phyloP scores from a whole-genome alignment of 2,113 vertebrate species.

The Podarcis cretensis region DNA sequence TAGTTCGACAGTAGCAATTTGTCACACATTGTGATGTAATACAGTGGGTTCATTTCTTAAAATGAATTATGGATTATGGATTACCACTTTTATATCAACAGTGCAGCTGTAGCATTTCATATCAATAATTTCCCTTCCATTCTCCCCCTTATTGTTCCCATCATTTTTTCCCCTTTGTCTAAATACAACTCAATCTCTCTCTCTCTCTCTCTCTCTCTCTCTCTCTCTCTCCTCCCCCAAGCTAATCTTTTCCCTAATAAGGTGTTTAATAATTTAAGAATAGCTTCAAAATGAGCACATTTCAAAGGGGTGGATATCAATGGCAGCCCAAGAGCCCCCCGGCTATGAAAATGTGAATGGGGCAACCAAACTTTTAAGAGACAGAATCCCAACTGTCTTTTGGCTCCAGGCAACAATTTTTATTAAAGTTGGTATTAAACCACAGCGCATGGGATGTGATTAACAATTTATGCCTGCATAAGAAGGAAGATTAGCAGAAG shows the following conservation, averaged over 20 bases:
- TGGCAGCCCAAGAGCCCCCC: slow-evolving; percentile 61
- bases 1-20: slow-evolving; percentile 63
- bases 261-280: slow-evolving; percentile 75
- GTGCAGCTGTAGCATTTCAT: slow-evolving; percentile 63
- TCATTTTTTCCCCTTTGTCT: slow-evolving; percentile 60
- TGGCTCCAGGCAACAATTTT: slow-evolving; percentile 75
- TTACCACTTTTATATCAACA: slow-evolving; percentile 73
- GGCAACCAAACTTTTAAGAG: slow-evolving; percentile 71
- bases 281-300: slow-evolving; percentile 73
- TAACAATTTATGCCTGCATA: slow-evolving; percentile 79
- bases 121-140: slow-evolving; percentile 71
- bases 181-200: slow-evolving; percentile 53
- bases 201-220: slow-evolving; percentile 24
- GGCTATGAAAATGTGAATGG: slow-evolving; percentile 65
- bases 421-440: slow-evolving; percentile 83
- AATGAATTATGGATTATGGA: slow-evolving; percentile 72
- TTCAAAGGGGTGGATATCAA: slow-evolving; percentile 72
- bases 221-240: slow-evolving; percentile 52
- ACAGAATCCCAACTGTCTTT: slow-evolving; percentile 72
- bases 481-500: slow-evolving; percentile 77
- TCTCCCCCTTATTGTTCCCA: slow-evolving; percentile 64
- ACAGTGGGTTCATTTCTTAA: slow-evolving; percentile 68
- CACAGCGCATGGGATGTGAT: slow-evolving; percentile 76
- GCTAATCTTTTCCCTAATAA: slow-evolving; percentile 75
- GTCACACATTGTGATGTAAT: slow-evolving; percentile 66